A percentile compares a stretch with the other conserved stretches of the same genome.
Evolutionary conservation across 2,888 invertebrate species (phyloP).

Genomic region (Poecilus cupreus): DNA sequence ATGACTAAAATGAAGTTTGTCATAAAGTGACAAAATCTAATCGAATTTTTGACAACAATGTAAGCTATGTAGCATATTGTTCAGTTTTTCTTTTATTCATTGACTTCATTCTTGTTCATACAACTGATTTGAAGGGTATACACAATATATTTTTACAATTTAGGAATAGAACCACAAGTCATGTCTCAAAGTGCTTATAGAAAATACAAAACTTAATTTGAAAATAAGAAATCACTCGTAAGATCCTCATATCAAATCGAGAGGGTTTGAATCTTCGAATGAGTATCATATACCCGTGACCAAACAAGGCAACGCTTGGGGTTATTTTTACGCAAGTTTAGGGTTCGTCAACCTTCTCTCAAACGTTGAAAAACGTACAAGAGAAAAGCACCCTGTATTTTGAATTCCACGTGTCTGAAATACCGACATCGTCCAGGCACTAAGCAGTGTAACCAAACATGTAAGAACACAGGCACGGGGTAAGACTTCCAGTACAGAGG

Average conservation of each 20-base stretch:
- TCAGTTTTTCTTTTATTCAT: too few species aligned
- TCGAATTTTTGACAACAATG: too few species aligned
- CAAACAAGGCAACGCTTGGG: constrained; percentile 14
- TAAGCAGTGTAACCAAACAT: not conserved
- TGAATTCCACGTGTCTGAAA: constrained; percentile 45
- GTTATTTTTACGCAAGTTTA: constrained; percentile 33
- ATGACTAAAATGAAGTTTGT: too few species aligned
- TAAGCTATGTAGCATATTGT: too few species aligned
- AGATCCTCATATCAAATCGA: not conserved
- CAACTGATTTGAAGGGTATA: too few species aligned
- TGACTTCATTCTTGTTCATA: too few species aligned
- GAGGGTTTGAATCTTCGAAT: not conserved
- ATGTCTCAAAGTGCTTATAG: too few species aligned
- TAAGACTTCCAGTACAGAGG: not conserved
- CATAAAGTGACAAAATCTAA: too few species aligned
- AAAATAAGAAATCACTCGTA: not conserved
- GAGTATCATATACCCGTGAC: constrained; percentile 2
- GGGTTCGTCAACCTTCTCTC: constrained; percentile 32
- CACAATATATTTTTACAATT: too few species aligned
- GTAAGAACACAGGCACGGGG: not conserved
- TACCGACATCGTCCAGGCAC: constrained; percentile 10
- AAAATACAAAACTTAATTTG: not conserved
- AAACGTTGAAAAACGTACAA: not conserved
- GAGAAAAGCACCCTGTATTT: constrained; percentile 38
- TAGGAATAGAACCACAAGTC: too few species aligned